Base-by-base conservation (phyloP, 2,797 vertebrate species). In the Capromys pilorides region DNA sequence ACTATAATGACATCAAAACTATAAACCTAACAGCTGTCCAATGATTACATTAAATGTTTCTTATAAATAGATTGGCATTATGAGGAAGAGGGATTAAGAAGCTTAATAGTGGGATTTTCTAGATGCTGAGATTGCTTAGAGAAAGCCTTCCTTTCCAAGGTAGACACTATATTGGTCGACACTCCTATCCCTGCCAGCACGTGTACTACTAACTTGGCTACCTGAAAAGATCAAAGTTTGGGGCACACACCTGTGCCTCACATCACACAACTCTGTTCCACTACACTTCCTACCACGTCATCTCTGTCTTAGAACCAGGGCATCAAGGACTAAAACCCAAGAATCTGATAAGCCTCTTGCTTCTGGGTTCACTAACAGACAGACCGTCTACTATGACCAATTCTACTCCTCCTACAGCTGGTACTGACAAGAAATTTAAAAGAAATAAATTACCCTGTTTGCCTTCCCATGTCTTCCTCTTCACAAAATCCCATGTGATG, bases 391-490 rank as follows among this genome's bases (percentile, higher is more conserved):
- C 36, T 39, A 41, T 41, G 36, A 73, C 24, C 21, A 39, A 39
- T 24, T 71, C 69, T 71, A 36, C 19, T 39, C 69, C 22, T 73
- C 69, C 36, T 73, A 39, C 21, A 99, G 99, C 97, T 98, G 98
- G 98, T 98, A 98, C 98, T 97, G 98, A 99, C 90, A 98, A 96
- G 97, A 98, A 98, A 94, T 98, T 98, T 98, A 98, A 98, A 98
- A 97, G 98, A 98, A 98, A 98, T 96, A 97, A 92, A 91, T 97
- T 86, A 39, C 97, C 98, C 94, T 98, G 97, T 92, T 96, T 96
- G 57, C 98, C 99, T 92, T 99, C 99, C 88, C 99, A 98, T 91
- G 99, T 99, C 98, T 99, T 91, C 99, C 99, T 98, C 97, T 99
- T 96, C 98, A 98, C 86, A 98, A 98, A 95, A 98, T 99, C 98